Base-by-base conservation (phyloP, 2,113 vertebrate species). In the Corapipo altera region DNA sequence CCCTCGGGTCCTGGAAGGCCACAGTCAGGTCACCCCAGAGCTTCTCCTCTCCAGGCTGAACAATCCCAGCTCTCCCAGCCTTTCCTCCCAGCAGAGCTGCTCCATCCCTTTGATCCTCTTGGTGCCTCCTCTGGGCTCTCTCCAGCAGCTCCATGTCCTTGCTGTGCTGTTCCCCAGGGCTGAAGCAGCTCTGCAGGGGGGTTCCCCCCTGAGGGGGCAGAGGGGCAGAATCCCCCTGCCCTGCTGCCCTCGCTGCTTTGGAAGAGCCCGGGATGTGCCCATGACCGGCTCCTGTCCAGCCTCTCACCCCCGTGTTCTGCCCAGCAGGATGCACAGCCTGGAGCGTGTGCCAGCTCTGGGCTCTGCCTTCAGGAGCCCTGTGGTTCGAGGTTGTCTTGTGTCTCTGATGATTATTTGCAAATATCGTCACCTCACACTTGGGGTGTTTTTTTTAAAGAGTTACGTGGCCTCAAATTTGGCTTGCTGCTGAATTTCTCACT, bases 361-460 rank as follows among this genome's bases (percentile, higher is more conserved):
- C 46, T 48, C 20, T 17, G 49, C 2, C 61, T 19, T 11, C 2
- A 5, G 18, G 11, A 23, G 8, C 69, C 4, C 46, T 22, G 5
- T 6, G 17, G 18, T 51, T 2, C 11, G 3, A 2, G 1, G 8
- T 22, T 3, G 9, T 44, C 37, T 23, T 7, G 11, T 6, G 10
- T 37, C 39, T 66, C 58, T 18, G 52, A 11, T 15, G 41, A 23
- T 10, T 5, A 19, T 35, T 26, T 28, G 59, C 46, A 43, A 37
- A 8, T 11, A 8, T 2, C 48, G 35, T 72, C 0, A 3, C 52
- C 35, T 33, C 32, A 5, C 22, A 0, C n/a, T 22, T n/a, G 11
- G 18, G 18, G 4, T 48, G n/a, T n/a, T n/a, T 26, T 27, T 66
- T 37, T 57, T 7, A 3, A 39, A 62, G 37, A 41, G 48, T 44